A percentile compares a stretch with the other conserved stretches of the same genome.
Conservation (phyloP, 2,113 vertebrate species). For the Ptilonorhynchus violaceus region DNA sequence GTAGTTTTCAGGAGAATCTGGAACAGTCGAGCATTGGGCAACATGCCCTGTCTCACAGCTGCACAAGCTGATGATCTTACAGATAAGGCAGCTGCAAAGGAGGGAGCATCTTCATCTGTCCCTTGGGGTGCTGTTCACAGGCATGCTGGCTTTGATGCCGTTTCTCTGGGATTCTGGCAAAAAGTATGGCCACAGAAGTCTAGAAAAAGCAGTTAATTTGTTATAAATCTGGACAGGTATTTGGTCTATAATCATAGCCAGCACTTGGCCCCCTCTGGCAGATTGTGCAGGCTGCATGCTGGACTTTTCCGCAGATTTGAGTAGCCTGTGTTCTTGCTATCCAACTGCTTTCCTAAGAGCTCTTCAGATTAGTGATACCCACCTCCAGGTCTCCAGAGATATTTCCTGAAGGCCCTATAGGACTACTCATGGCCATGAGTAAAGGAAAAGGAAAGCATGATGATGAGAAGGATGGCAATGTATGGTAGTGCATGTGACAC, state of each 20-base stretch:
- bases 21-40: neutral
- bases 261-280: neutral
- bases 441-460: neutral
- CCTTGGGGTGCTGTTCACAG: neutral
- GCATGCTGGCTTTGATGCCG: neutral
- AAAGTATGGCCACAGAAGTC: neutral
- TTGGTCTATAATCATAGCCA: neutral
- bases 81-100: neutral
- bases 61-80: neutral
- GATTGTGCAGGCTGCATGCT: neutral
- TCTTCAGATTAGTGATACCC: neutral
- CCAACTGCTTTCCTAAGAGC: neutral
- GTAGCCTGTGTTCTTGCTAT: neutral
- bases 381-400: neutral
- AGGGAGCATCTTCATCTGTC: neutral
- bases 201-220: neutral
- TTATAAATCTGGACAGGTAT: neutral
- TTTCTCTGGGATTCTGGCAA: neutral
- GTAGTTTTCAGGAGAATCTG: neutral
- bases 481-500: neutral
- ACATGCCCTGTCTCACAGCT: neutral
- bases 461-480: neutral
- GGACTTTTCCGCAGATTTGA: neutral
- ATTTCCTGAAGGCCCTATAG: neutral
- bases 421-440: neutral